Percentiles rank a stretch among this genome's conserved stretches.
Conservation (phyloP, 2,888 invertebrate genomes). For the Acronicta aceris region DNA sequence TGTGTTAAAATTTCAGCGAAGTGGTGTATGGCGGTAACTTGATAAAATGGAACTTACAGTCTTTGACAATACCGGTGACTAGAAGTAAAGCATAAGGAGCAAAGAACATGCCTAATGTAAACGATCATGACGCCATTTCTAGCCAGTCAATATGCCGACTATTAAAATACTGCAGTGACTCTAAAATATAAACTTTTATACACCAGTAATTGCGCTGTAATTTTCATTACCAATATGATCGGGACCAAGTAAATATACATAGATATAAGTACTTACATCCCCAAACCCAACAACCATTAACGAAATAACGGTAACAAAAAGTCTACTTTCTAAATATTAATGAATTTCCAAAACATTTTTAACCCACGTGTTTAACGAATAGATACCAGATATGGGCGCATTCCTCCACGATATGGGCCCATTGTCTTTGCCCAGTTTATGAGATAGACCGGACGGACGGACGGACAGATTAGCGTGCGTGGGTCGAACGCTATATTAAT, state of each 20-base stretch:
- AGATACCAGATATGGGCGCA: constrained; percentile 63
- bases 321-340: constrained; percentile 57
- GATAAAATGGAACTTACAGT: constrained; percentile 4
- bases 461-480: constrained; percentile 67
- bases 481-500: constrained; percentile 67
- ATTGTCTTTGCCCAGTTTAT: constrained; percentile 67
- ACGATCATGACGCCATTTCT: no score
- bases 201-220: no score
- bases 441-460: constrained; percentile 53
- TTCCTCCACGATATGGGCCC: constrained; percentile 69
- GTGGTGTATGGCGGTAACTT: constrained; percentile 8
- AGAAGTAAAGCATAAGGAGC: no score
- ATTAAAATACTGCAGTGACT: no score
- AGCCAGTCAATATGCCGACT: no score
- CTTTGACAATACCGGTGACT: no score
- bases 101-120: no score
- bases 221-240: background rate
- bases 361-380: constrained; percentile 54
- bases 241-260: background rate
- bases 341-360: constrained; percentile 54
- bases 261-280: background rate
- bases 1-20: constrained; percentile 1
- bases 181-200: no score
- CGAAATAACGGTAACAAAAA: constrained; percentile 38
- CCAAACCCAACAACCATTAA: background rate